Evolutionary conservation across 2,888 invertebrate species (phyloP).

Genomic region (Andrena hattorfiana): DNA sequence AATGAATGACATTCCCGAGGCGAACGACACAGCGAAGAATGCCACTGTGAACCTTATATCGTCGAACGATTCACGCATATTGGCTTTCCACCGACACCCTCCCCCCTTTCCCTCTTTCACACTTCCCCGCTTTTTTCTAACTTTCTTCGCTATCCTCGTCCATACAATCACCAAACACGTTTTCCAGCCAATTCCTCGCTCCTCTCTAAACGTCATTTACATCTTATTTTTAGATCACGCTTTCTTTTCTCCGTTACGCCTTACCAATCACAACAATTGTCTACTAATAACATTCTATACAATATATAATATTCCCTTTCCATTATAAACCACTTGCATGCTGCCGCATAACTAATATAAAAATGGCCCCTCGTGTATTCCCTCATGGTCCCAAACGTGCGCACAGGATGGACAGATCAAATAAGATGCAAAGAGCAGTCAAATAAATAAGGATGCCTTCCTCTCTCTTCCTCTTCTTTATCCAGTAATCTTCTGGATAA

Average conservation of each 20-base stretch:
- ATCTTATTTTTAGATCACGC: neutral
- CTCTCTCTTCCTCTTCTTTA: neutral
- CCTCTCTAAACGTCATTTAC: neutral
- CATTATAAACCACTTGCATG: too few relatives aligned
- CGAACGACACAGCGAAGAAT: slow-evolving; percentile 63
- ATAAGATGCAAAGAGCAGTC: too few relatives aligned
- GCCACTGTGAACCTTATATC: slow-evolving; percentile 40
- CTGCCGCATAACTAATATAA: too few relatives aligned
- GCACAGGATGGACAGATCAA: too few relatives aligned
- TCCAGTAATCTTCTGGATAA: too few relatives aligned
- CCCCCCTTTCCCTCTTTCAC: neutral
- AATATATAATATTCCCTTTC: too few relatives aligned
- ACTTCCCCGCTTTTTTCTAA: neutral
- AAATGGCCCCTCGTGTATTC: too few relatives aligned
- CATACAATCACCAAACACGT: neutral
- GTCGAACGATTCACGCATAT: slow-evolving; percentile 27
- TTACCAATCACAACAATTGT: neutral
- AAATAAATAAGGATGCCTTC: too few relatives aligned
- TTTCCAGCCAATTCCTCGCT: neutral
- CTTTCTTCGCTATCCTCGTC: slow-evolving; percentile 2
- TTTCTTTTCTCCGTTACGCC: slow-evolving; percentile 6
- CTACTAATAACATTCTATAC: too few relatives aligned
- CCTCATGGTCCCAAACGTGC: too few relatives aligned
- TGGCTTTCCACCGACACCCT: slow-evolving; percentile 20
- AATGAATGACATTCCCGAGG: slow-evolving; percentile 64